Base-by-base conservation (phyloP, 2,797 vertebrate genomes). In the Podarcis siculus region DNA sequence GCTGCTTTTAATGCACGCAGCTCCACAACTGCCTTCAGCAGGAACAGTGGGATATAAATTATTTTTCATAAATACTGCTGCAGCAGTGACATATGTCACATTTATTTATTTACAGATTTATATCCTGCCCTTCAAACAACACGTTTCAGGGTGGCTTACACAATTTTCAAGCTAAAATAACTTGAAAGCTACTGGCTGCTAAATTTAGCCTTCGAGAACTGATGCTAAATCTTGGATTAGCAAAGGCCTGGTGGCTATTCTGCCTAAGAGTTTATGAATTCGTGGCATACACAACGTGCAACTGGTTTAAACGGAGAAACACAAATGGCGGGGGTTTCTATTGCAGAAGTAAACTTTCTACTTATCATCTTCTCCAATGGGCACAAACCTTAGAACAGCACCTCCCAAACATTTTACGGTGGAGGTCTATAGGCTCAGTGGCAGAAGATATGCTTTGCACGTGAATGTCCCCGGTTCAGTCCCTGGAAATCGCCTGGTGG, bases 101-200 rank as follows among this genome's bases (percentile, higher is more conserved):
- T 49, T 79, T 86, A 17, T 84, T 75, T 84, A 39, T 72, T 72
- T 72, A 23, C n/a, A 69, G 17, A 72, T 83, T 72, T 86, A 30
- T 72, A 58, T 71, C 78, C 67, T 39, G 55, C 78, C 27, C 45
- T 86, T 86, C 55, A 86, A 77, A 45, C 58, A 42, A 66, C 1
- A 13, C 13, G 73, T 73, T 81, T 61, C 37, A 81, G 7, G 4
- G 17, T 8, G 7, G 27, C 35, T 42, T 58, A 32, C 55, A 81
- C 35, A 9, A 81, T 35, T 61, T 71, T 42, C 27, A 23, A 21
- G 55, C 73, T 73, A 61, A 81, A 72, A 32, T 73, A 83, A 83
- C 45, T 58, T 25, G 35, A 64, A 69, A 61, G 25, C 8, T 69
- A 49, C 23, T 58, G n/a, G 27, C n/a, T 64, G 27, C 49, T 73